Conservation (phyloP, 2,113 vertebrate genomes). For the Nothobranchius furzeri region DNA sequence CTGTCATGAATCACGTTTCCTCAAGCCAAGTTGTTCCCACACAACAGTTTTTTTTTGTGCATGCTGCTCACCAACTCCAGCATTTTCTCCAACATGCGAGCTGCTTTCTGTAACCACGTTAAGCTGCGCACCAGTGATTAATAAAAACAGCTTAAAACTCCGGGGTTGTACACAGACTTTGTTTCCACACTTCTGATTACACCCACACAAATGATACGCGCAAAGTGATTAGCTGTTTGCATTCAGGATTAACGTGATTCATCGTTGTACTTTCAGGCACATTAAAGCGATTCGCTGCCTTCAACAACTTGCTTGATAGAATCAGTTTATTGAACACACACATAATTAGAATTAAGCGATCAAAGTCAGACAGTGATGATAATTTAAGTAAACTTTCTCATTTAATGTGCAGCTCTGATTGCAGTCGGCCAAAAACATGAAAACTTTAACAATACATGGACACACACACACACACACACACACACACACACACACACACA, state of each 20-base stretch:
- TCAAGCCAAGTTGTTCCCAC: constrained; percentile 14
- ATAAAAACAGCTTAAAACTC: constrained; percentile 3
- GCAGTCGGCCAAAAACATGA: constrained; percentile 6
- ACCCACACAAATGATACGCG: neutral
- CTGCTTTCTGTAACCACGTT: neutral
- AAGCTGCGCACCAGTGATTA: constrained; percentile 1
- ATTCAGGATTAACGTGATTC: constrained; percentile 16
- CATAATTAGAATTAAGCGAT: neutral
- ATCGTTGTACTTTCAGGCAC: constrained; percentile 9
- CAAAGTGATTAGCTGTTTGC: constrained; percentile 18
- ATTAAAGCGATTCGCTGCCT: neutral
- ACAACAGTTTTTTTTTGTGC: constrained; percentile 5
- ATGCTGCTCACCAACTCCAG: neutral
- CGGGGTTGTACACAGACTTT: neutral
- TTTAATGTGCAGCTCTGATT: neutral
- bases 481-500: constrained; percentile 31
- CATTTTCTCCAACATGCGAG: neutral
- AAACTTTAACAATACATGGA: constrained; percentile 3
- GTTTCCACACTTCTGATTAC: constrained; percentile 9
- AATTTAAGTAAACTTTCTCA: neutral
- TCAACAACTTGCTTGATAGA: constrained; percentile 12
- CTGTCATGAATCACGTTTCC: constrained; percentile 5
- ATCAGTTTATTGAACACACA: constrained; percentile 19
- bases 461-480: constrained; percentile 4
- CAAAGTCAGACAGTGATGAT: neutral